These are phyloP conservation scores for Artemisiospiza belli DNA, from an alignment of 2,113 vertebrate genomes.

Conservation along the genomic window DNA sequence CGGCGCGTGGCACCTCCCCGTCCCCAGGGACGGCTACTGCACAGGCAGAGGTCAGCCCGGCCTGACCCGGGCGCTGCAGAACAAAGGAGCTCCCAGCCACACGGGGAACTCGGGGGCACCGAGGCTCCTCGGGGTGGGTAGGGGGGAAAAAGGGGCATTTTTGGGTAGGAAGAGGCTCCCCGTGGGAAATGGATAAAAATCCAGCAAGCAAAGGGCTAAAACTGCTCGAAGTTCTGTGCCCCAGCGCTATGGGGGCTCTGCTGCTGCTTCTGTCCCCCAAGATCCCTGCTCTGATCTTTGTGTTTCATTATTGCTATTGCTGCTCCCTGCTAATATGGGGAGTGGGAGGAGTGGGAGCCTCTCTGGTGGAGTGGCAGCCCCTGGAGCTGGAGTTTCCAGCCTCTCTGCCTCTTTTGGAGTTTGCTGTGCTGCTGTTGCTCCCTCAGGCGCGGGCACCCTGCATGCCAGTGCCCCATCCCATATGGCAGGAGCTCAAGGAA, in stretches of 20 bases:
- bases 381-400: neutral
- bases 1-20: neutral
- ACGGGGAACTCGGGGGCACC: neutral
- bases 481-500: rapidly evolving
- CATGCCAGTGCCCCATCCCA: rapidly evolving
- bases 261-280: neutral
- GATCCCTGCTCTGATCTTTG: neutral
- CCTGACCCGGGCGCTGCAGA: constrained; percentile 40
- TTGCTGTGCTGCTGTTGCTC: neutral
- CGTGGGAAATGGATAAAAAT: neutral
- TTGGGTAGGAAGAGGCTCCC: neutral
- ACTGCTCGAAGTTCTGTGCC: neutral
- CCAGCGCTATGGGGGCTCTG: neutral
- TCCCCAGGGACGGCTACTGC: neutral
- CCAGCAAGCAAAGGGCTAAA: neutral
- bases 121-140: too few species aligned
- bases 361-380: neutral
- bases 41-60: constrained; percentile 35
- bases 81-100: constrained; percentile 11
- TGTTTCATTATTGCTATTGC: neutral
- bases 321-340: rapidly evolving
- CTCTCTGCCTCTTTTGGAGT: neutral
- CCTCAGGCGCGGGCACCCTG: neutral
- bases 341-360: neutral
- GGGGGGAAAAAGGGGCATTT: neutral